phyloP scores from a whole-genome alignment of 2,797 vertebrate species.

The Odontamblyopus rebecca region DNA sequence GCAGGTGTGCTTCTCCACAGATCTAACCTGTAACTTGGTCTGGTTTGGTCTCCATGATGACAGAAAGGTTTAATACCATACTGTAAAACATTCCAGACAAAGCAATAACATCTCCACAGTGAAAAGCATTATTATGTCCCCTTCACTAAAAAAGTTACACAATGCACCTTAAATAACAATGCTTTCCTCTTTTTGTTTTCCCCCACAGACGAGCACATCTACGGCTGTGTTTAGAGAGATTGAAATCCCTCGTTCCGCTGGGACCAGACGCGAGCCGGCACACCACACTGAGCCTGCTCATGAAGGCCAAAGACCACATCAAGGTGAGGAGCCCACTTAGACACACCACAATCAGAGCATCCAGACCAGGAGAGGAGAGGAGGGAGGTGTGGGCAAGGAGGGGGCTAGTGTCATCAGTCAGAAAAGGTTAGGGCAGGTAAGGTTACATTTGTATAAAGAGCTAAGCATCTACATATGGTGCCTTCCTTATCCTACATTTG shows the following conservation, averaged over 20 bases:
- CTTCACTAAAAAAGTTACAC: too few species aligned
- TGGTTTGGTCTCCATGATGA: too few species aligned
- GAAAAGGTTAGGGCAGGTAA: slow-evolving; percentile 1
- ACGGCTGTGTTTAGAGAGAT: slow-evolving; percentile 89
- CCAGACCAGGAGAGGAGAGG: neutral
- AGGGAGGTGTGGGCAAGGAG: slow-evolving; percentile 6
- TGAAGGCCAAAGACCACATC: slow-evolving; percentile 91
- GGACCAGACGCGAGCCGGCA: slow-evolving; percentile 87
- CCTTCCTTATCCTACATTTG: neutral
- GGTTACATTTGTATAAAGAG: neutral
- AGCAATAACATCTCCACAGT: too few species aligned
- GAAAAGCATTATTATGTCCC: too few species aligned
- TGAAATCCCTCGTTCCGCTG: slow-evolving; percentile 90
- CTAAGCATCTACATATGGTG: neutral
- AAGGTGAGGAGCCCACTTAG: slow-evolving; percentile 75
- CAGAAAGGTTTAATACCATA: too few species aligned
- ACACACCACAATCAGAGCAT: slow-evolving; percentile 11
- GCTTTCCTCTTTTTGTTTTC: slow-evolving; percentile 18
- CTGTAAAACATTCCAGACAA: too few species aligned
- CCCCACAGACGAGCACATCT: slow-evolving; percentile 86
- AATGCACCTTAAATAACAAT: neutral
- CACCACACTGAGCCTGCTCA: slow-evolving; percentile 92
- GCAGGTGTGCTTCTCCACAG: too few species aligned
- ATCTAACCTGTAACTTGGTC: too few species aligned
- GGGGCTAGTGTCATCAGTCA: slow-evolving; percentile 12